These are phyloP conservation scores for Rallus crepitans DNA, from an alignment of 2,797 vertebrate species.

Conservation along the genomic window DNA sequence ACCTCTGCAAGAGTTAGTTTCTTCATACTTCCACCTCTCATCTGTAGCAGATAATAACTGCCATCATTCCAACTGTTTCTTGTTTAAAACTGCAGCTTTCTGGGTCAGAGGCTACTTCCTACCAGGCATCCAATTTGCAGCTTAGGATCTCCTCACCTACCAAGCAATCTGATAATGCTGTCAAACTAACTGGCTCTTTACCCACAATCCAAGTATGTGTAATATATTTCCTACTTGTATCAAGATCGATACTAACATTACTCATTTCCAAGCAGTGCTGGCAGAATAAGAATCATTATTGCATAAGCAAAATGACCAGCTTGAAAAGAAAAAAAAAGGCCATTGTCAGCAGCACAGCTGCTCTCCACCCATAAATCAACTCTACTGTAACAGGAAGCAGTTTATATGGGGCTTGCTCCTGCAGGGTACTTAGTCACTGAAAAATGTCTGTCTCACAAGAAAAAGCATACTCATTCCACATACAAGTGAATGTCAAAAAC, in stretches of 20 bases:
- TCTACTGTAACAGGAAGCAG: not conserved
- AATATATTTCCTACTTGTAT: not conserved
- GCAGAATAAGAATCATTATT: not conserved
- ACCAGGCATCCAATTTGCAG: not conserved
- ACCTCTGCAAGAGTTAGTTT: not conserved
- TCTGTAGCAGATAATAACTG: not conserved
- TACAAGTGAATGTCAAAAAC: not conserved
- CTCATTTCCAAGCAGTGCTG: not conserved
- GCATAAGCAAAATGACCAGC: not conserved
- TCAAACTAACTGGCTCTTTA: not conserved
- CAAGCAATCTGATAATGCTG: not conserved
- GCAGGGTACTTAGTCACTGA: not conserved
- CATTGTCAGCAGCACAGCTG: not conserved
- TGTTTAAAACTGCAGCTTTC: not conserved
- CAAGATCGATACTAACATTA: not conserved
- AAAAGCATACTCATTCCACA: not conserved
- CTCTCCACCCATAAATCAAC: not conserved
- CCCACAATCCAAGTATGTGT: not conserved
- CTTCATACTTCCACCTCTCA: not conserved
- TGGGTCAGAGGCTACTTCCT: not conserved
- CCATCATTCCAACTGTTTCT: not conserved
- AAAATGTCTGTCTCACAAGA: not conserved
- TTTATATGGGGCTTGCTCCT: not conserved
- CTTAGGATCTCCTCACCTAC: not conserved
- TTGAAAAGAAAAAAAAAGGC: not conserved